Conservation (phyloP, 2,113 vertebrate genomes). For the Phycodurus eques region DNA sequence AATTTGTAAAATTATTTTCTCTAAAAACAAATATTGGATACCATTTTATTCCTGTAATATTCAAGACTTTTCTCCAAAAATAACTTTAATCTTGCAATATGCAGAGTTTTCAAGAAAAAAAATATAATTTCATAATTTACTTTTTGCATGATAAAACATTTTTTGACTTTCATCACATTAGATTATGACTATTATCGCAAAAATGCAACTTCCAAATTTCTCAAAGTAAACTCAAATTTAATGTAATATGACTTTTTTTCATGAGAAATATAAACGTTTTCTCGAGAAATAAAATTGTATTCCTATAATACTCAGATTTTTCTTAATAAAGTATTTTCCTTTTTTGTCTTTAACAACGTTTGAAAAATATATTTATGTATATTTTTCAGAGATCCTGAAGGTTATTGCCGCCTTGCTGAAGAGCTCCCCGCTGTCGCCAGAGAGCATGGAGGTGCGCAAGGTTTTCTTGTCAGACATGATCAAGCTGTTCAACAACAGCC, state of each 20-base stretch:
- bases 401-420: slow-evolving; percentile 90
- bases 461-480: slow-evolving; percentile 98
- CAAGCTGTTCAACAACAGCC: slow-evolving; percentile 97
- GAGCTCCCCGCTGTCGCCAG: slow-evolving; percentile 80
- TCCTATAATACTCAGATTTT: background rate
- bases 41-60: no score
- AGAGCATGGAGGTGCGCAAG: slow-evolving; percentile 88
- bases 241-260: background rate
- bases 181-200: no score
- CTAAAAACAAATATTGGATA: no score
- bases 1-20: no score
- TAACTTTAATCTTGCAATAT: no score
- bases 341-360: slow-evolving; percentile 24
- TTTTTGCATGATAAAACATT: no score
- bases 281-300: background rate
- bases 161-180: no score
- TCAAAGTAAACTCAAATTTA: no score
- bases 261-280: background rate
- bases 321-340: background rate
- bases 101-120: no score
- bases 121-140: no score
- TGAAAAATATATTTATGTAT: background rate
- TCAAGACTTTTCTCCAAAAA: no score
- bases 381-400: slow-evolving; percentile 87
- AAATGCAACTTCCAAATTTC: no score